These are phyloP conservation scores for Synanthedon formicaeformis DNA, from an alignment of 2,888 invertebrate genomes.

Conservation along the genomic window DNA sequence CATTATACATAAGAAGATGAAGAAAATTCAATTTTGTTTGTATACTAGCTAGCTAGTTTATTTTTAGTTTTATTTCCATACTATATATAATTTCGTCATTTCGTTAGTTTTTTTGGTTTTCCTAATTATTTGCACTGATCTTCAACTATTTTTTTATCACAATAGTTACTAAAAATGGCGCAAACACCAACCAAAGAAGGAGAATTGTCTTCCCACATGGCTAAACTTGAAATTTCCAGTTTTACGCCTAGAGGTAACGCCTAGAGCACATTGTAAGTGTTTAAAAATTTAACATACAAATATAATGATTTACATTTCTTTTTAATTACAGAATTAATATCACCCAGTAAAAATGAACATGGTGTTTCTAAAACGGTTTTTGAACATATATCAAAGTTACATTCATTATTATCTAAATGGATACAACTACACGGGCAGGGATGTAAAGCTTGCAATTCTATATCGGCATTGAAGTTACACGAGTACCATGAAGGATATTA, in stretches of 20 bases:
- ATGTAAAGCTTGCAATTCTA: conserved; percentile 31
- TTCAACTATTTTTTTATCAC: too few species aligned
- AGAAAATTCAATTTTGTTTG: too few species aligned
- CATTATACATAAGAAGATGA: too few species aligned
- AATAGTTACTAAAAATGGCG: conserved; percentile 20
- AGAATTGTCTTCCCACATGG: neutral
- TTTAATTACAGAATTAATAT: conserved; percentile 38
- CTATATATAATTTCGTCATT: too few species aligned
- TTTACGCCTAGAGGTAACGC: conserved; percentile 42
- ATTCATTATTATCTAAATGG: conserved; percentile 43
- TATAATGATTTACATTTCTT: neutral
- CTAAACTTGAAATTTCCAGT: conserved; percentile 3
- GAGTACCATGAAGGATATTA: conserved; percentile 38
- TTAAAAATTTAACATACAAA: neutral
- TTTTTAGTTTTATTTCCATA: too few species aligned
- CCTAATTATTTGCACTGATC: too few species aligned
- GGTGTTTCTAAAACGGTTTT: conserved; percentile 50
- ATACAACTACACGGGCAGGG: conserved; percentile 38
- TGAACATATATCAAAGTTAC: conserved; percentile 42
- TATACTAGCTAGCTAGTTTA: too few species aligned
- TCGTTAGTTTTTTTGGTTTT: too few species aligned
- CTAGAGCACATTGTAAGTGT: neutral
- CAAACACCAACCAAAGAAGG: conserved; percentile 26
- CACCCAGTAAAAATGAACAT: conserved; percentile 39
- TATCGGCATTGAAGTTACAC: conserved; percentile 38